Conservation (phyloP, 2,797 vertebrate genomes). For the Cygnus olor region DNA sequence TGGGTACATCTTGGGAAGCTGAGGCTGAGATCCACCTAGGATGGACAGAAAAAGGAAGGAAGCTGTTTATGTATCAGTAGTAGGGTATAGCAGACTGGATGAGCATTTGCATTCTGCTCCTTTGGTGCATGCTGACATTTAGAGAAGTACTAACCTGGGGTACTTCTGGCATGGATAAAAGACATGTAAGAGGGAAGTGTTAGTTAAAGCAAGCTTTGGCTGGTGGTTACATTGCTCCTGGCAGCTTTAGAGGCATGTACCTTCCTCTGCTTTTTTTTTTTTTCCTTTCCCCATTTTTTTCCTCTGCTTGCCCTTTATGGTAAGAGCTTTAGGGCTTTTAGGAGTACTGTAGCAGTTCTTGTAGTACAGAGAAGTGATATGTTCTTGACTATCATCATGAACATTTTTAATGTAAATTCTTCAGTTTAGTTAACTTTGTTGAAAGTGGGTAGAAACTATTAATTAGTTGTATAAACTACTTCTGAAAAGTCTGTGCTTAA, state of each 20-base stretch:
- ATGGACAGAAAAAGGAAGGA: background rate
- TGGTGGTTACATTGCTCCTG: background rate
- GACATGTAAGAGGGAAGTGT: background rate
- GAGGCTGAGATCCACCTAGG: background rate
- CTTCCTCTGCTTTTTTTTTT: accelerated
- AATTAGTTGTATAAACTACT: background rate
- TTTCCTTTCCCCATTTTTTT: no score
- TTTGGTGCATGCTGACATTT: background rate
- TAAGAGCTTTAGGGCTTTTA: background rate
- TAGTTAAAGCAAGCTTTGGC: background rate
- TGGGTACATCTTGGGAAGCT: background rate
- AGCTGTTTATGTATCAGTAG: background rate
- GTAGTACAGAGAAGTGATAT: background rate
- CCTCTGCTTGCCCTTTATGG: background rate
- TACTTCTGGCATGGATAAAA: background rate
- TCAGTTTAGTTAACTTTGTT: background rate
- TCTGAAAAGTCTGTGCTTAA: background rate
- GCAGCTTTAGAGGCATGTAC: background rate
- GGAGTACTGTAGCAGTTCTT: background rate
- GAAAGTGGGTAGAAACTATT: background rate
- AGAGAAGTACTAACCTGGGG: background rate
- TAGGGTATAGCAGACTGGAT: background rate
- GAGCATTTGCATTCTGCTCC: background rate
- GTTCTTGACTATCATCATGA: background rate
- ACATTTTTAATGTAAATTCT: background rate